A percentile compares a stretch with the other conserved stretches of the same genome.
Conservation (phyloP, 2,888 invertebrate species). For the Agapostemon virescens region DNA sequence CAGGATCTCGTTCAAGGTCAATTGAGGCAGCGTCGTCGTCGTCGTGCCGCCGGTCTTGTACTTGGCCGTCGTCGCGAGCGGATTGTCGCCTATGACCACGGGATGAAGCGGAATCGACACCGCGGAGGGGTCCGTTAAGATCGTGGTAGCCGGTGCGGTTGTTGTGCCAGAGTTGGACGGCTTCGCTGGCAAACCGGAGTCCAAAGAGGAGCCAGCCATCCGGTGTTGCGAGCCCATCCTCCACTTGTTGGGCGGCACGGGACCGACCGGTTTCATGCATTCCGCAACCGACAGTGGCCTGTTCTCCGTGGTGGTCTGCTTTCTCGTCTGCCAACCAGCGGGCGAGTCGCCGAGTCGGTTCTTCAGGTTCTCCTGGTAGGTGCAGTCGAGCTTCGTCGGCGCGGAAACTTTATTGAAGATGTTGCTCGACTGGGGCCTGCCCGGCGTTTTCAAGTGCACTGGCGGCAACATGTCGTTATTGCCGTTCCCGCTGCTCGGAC, state of each 20-base stretch:
- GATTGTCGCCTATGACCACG: constrained; percentile 68
- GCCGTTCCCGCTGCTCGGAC: constrained; percentile 46
- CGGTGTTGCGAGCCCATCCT: constrained; percentile 76
- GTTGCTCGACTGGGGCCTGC: constrained; percentile 35
- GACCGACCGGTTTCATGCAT: constrained; percentile 71
- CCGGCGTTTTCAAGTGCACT: constrained; percentile 55
- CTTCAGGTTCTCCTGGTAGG: constrained; percentile 53
- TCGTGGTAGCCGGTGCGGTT: constrained; percentile 78
- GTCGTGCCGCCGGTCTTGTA: constrained; percentile 83
- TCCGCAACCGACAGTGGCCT: constrained; percentile 76
- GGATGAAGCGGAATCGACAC: constrained; percentile 82
- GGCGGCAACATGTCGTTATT: constrained; percentile 54
- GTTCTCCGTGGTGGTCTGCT: constrained; percentile 58
- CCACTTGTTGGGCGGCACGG: constrained; percentile 75
- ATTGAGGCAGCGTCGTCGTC: constrained; percentile 79
- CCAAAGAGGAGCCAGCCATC: constrained; percentile 66
- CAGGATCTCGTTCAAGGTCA: constrained; percentile 85
- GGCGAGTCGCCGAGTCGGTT: constrained; percentile 50
- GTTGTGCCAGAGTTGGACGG: constrained; percentile 34
- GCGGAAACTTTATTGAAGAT: constrained; percentile 52
- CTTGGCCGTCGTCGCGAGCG: constrained; percentile 77
- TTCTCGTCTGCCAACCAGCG: constrained; percentile 57
- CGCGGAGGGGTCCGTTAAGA: constrained; percentile 82
- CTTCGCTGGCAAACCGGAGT: constrained; percentile 56
- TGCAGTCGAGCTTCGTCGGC: constrained; percentile 40